These are phyloP conservation scores for Chionodraco myersi DNA, from an alignment of 2,113 vertebrate species.

Conservation along the genomic window DNA sequence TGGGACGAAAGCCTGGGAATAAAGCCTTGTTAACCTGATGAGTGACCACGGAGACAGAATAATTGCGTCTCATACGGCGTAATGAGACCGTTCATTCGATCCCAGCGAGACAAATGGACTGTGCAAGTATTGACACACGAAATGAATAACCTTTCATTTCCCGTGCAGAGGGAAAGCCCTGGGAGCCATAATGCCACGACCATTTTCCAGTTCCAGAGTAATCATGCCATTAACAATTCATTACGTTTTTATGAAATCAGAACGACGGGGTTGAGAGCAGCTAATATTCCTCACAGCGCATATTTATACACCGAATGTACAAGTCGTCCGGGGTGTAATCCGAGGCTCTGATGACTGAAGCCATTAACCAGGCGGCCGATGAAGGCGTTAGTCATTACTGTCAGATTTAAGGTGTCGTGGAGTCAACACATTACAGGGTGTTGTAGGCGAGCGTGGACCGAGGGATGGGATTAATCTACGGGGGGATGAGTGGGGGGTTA, in stretches of 20 bases:
- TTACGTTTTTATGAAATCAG: slow-evolving; percentile 68
- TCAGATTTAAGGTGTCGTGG: slow-evolving; percentile 58
- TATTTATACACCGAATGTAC: slow-evolving; percentile 59
- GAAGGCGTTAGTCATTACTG: slow-evolving; percentile 49
- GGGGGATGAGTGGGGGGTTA: too few relatives aligned
- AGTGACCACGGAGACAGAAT: slow-evolving; percentile 40
- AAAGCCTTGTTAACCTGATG: slow-evolving; percentile 40
- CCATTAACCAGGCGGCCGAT: slow-evolving; percentile 58
- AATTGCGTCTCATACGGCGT: slow-evolving; percentile 48
- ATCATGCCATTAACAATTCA: slow-evolving; percentile 72
- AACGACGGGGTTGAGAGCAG: slow-evolving; percentile 50
- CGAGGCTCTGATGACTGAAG: slow-evolving; percentile 49
- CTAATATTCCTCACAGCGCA: slow-evolving; percentile 57
- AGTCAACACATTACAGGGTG: slow-evolving; percentile 64
- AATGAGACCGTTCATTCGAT: slow-evolving; percentile 62
- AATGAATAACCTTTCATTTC: slow-evolving; percentile 64
- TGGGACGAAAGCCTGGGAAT: neutral
- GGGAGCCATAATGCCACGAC: slow-evolving; percentile 50
- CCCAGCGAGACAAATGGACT: slow-evolving; percentile 58
- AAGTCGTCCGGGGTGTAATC: slow-evolving; percentile 55
- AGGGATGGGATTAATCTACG: slow-evolving; percentile 3
- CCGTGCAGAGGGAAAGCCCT: slow-evolving; percentile 35
- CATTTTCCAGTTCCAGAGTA: slow-evolving; percentile 64
- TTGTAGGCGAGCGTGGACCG: slow-evolving; percentile 23
- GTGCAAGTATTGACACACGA: slow-evolving; percentile 55